These are phyloP conservation scores for Drosophila falleni DNA, from an alignment of 2,888 invertebrate species.

Conservation along the genomic window DNA sequence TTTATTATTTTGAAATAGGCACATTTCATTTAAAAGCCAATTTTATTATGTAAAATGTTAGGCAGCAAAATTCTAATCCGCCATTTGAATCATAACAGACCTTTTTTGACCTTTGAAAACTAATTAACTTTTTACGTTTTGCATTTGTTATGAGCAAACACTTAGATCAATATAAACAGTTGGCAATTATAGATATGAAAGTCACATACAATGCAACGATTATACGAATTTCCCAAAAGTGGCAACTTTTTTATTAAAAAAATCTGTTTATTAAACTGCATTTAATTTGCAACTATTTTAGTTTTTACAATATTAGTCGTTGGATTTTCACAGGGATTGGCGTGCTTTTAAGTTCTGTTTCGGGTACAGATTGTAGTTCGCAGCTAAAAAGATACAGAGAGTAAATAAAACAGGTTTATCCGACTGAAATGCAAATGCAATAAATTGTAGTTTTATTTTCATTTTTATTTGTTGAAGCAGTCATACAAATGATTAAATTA, in stretches of 20 bases:
- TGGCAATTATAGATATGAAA: neutral
- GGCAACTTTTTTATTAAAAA: neutral
- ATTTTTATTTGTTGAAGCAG: constrained; percentile 17
- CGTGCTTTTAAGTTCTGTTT: neutral
- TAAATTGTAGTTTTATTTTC: constrained; percentile 26
- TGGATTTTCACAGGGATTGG: neutral
- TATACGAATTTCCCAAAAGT: neutral
- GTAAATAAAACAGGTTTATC: constrained; percentile 41
- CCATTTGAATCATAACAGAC: neutral
- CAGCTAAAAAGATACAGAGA: neutral
- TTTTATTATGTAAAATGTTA: constrained; percentile 14
- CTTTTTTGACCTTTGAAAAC: constrained; percentile 12
- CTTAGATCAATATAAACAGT: neutral
- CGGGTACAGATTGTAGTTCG: neutral
- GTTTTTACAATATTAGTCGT: neutral
- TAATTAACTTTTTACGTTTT: constrained; percentile 14
- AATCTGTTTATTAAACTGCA: neutral
- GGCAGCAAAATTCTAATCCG: neutral
- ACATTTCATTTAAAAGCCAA: constrained; percentile 1
- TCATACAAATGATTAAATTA: constrained; percentile 53
- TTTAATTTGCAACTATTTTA: neutral
- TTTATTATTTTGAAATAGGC: neutral
- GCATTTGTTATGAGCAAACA: neutral
- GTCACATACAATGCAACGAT: neutral
- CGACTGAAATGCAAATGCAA: constrained; percentile 30